Percentiles rank a stretch among this genome's conserved stretches.
phyloP scores from a whole-genome alignment of 2,888 invertebrate genomes.

The Trissoscelio sp. region DNA sequence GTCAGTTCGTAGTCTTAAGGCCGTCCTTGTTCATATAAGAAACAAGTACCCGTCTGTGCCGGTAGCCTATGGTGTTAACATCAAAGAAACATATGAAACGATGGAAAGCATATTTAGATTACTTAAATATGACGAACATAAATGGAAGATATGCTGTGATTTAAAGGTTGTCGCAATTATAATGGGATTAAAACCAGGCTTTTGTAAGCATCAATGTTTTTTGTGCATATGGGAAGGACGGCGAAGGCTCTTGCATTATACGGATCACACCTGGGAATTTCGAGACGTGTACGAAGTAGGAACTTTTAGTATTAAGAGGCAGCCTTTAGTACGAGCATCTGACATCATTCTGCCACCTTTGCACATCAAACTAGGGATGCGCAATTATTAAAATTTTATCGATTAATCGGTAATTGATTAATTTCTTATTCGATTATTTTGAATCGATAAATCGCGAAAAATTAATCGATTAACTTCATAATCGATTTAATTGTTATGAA shows the following conservation, averaged over 20 bases:
- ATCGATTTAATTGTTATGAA: too few species aligned
- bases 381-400: too few species aligned
- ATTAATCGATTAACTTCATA: too few species aligned
- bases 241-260: constrained; percentile 15
- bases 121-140: neutral
- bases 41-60: constrained; percentile 34
- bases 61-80: neutral
- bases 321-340: constrained; percentile 22
- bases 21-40: constrained; percentile 11
- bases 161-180: constrained; percentile 17
- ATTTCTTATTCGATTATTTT: too few species aligned
- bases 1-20: constrained; percentile 41
- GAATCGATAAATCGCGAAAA: too few species aligned
- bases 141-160: constrained; percentile 18
- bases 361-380: constrained; percentile 50
- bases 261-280: neutral
- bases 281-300: constrained; percentile 7
- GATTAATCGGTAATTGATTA: too few species aligned
- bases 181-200: constrained; percentile 7
- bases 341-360: constrained; percentile 44
- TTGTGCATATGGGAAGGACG: constrained; percentile 25
- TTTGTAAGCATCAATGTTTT: constrained; percentile 22
- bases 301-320: constrained; percentile 6
- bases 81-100: constrained; percentile 6
- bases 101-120: constrained; percentile 11